Base-by-base conservation (phyloP, 2,113 vertebrate genomes). In the Proteles cristata region DNA sequence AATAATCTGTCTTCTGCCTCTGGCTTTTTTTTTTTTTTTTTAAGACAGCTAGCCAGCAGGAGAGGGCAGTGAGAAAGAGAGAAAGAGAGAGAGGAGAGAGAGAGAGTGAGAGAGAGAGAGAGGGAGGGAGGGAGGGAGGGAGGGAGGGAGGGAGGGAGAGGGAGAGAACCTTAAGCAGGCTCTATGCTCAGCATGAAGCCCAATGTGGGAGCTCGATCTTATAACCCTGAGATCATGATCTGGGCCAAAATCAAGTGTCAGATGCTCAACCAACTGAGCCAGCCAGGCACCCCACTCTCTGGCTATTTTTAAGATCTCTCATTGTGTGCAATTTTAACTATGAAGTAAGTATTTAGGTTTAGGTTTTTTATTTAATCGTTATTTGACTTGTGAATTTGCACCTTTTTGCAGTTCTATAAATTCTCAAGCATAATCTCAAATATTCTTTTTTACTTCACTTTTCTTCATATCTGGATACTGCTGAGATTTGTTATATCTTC, bases 371-470 rank as follows among this genome's bases (percentile, higher is more conserved):
- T 69, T 86, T 90, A 81, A 71, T 45, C 61, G 90, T 94, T 71
- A 92, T 79, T 12, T 82, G 43, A 91, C 48, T 83, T 92, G 12
- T 97, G 6, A 81, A 93, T 81, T 69, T 76, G 33, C 65, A 25
- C 68, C 61, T 73, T 85, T 95, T 35, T 95, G 74, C 3, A 93
- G 48, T 83, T 94, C 94, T 48, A 76, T 14, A 94, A 96, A 88
- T 84, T 93, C 19, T 77, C 17, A 74, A 48, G 68, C 21, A 50
- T 68, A 80, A 94, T 71, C 31, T 83, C 69, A 94, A 92, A 79
- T 79, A 90, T 61, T 88, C 19, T 82, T 31, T 80, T 84, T 23
- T 50, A 80, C 43, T 73, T 90, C 39, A 65, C 23, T 96, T 90
- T 95, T 80, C 68, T 63, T 96, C 39, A 48, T 21, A 84, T 84